Evolutionary conservation across 2,797 vertebrate genomes (phyloP).

Genomic region (Chloroceryle inda): DNA sequence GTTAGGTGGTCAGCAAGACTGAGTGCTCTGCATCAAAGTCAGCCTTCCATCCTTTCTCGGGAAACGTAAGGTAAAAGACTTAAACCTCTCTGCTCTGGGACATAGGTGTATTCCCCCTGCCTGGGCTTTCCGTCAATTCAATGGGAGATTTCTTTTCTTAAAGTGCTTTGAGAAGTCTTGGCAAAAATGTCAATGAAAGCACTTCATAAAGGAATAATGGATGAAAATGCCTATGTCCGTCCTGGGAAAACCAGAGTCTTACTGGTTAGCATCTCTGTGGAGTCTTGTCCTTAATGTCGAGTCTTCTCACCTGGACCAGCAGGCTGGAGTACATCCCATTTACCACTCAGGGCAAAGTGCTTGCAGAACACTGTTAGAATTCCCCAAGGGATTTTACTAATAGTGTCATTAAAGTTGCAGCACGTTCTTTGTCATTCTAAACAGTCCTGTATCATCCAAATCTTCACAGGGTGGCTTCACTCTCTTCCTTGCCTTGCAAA

Average conservation of each 20-base stretch:
- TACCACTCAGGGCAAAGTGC: neutral
- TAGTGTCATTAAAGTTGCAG: neutral
- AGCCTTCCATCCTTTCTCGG: neutral
- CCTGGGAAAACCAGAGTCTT: neutral
- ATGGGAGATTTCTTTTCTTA: neutral
- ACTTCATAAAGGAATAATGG: neutral
- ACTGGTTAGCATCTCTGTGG: neutral
- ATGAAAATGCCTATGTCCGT: neutral
- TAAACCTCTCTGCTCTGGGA: neutral
- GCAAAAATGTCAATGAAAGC: neutral
- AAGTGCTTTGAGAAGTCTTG: neutral
- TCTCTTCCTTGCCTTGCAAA: neutral
- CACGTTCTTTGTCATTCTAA: neutral
- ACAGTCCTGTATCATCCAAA: neutral
- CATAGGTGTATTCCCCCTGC: neutral
- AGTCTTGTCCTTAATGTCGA: neutral
- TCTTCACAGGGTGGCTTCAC: neutral
- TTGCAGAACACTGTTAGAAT: neutral
- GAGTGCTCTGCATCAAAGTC: neutral
- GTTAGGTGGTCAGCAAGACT: neutral
- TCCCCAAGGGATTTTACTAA: neutral
- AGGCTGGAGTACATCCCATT: neutral
- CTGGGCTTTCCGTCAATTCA: neutral
- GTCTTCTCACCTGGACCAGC: neutral
- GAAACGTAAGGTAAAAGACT: neutral